Conservation (phyloP, 2,888 invertebrate species). For the Eupithecia exiguata region DNA sequence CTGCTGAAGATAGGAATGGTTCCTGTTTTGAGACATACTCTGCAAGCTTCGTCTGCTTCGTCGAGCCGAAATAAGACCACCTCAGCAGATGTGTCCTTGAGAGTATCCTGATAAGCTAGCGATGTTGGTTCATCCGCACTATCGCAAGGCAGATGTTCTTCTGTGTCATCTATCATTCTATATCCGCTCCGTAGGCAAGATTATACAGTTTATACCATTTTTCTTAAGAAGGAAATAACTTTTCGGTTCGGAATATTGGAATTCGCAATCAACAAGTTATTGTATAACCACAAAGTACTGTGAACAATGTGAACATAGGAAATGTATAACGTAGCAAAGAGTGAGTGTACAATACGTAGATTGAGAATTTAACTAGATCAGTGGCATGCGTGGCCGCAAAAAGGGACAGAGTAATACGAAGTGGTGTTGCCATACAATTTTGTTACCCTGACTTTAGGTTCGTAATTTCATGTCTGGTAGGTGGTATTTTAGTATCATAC, state of each 20-base stretch:
- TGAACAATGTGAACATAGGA: no score
- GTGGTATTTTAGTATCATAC: no score
- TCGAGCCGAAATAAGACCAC: slow-evolving; percentile 3
- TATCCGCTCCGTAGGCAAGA: no score
- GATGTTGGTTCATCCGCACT: background rate
- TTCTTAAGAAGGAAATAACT: background rate
- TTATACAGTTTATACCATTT: background rate
- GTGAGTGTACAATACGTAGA: no score
- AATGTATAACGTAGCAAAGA: no score
- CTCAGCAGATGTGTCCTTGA: background rate
- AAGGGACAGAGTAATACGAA: no score
- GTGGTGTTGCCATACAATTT: no score
- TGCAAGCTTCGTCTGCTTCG: slow-evolving; percentile 14
- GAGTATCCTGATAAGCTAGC: background rate
- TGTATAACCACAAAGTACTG: no score
- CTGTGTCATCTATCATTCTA: background rate
- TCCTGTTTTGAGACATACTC: slow-evolving; percentile 19
- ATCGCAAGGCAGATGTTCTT: background rate
- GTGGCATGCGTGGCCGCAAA: no score
- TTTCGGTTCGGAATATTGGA: background rate
- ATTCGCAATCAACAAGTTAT: background rate
- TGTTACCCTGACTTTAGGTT: no score
- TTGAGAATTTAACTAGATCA: no score
- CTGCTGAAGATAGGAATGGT: slow-evolving; percentile 17
- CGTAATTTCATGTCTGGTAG: no score